phyloP scores from a whole-genome alignment of 1,140 invertebrate genomes.

The Brachionus paranguensis region DNA sequence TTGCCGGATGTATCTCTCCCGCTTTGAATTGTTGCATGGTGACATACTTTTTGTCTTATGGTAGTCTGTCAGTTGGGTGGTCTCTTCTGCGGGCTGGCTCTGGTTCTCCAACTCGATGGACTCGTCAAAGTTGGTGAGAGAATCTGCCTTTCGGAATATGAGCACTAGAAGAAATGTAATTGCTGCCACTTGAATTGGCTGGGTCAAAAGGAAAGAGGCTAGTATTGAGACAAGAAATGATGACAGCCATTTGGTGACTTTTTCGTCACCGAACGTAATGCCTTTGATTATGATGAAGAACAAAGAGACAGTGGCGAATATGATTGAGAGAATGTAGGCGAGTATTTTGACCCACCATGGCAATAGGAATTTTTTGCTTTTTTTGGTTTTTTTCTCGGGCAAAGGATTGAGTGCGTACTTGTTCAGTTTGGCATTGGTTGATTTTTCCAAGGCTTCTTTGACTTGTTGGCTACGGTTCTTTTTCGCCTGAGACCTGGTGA shows the following conservation, averaged over 20 bases:
- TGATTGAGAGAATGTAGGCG: slow-evolving; percentile 57
- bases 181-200: slow-evolving; percentile 60
- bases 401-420: background rate
- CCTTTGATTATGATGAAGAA: slow-evolving; percentile 60
- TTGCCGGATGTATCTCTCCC: slow-evolving; percentile 24
- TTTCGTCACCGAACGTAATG: slow-evolving; percentile 59
- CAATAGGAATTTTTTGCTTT: slow-evolving; percentile 46
- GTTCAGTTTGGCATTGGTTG: background rate
- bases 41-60: background rate
- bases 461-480: background rate
- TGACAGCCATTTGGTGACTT: slow-evolving; percentile 60
- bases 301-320: slow-evolving; percentile 53
- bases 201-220: slow-evolving; percentile 59
- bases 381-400: background rate
- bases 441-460: background rate
- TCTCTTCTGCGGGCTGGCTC: slow-evolving; percentile 43
- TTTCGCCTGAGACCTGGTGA: background rate
- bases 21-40: background rate
- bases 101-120: slow-evolving; percentile 47
- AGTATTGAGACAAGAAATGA: slow-evolving; percentile 60
- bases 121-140: slow-evolving; percentile 56
- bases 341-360: slow-evolving; percentile 59
- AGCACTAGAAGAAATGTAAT: slow-evolving; percentile 49
- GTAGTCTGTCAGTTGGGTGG: background rate
- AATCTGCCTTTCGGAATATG: slow-evolving; percentile 43